phyloP scores from a whole-genome alignment of 2,888 invertebrate genomes.

The Lottia gigantea region DNA sequence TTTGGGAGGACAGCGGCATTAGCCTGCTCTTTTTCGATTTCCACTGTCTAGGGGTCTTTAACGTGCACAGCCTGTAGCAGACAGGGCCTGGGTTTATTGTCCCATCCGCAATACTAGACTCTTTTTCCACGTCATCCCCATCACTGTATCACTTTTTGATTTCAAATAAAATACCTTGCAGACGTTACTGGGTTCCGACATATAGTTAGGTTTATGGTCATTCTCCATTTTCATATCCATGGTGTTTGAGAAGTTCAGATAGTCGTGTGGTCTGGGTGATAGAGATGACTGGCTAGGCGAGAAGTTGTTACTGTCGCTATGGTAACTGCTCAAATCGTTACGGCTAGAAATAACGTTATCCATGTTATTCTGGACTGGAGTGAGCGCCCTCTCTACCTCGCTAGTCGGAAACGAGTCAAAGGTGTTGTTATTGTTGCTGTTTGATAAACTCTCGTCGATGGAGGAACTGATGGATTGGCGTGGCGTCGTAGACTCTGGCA shows the following conservation, averaged over 20 bases:
- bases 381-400: slow-evolving; percentile 21
- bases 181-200: slow-evolving; percentile 63
- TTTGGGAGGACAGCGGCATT: too few species aligned
- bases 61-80: too few species aligned
- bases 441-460: background rate
- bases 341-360: background rate
- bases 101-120: too few species aligned
- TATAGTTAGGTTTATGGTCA: slow-evolving; percentile 12
- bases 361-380: slow-evolving; percentile 16
- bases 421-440: slow-evolving; percentile 9
- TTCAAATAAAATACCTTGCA: slow-evolving; percentile 70
- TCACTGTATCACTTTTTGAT: too few species aligned
- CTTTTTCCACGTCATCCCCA: too few species aligned
- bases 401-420: slow-evolving; percentile 29
- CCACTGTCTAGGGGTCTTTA: too few species aligned
- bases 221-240: slow-evolving; percentile 30
- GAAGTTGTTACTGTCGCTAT: slow-evolving; percentile 25
- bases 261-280: slow-evolving; percentile 15
- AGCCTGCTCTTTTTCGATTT: too few species aligned
- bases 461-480: background rate
- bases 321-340: slow-evolving; percentile 13
- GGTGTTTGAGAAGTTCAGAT: slow-evolving; percentile 23
- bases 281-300: slow-evolving; percentile 20
- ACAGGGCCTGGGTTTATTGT: too few species aligned
- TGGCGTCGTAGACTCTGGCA: background rate